Percentiles rank a stretch among this genome's conserved stretches.
These are phyloP conservation scores for Oncorhynchus clarkii DNA, from an alignment of 2,113 vertebrate genomes.

Conservation along the genomic window DNA sequence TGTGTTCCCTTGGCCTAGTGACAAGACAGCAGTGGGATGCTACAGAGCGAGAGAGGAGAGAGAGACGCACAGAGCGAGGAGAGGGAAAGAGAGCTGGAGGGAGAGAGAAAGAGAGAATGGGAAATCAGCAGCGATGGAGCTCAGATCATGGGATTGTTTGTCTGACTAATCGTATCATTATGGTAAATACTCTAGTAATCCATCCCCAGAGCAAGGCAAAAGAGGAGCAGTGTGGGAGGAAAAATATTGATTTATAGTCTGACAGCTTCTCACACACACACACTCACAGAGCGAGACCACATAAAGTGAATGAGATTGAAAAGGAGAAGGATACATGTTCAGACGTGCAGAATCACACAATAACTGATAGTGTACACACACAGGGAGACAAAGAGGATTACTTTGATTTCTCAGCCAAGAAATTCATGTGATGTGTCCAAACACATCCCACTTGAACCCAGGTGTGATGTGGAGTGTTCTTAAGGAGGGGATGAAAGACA, in stretches of 20 bases:
- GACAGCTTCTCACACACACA: too few species aligned
- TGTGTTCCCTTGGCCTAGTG: conserved; percentile 51
- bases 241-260: too few species aligned
- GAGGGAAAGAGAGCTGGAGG: conserved; percentile 20
- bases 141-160: conserved; percentile 5
- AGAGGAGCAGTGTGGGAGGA: conserved; percentile 26
- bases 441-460: not conserved
- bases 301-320: not conserved
- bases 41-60: conserved; percentile 32
- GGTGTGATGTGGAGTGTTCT: not conserved
- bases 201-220: conserved; percentile 56
- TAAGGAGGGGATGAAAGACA: too few species aligned
- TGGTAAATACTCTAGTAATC: conserved; percentile 57
- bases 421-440: conserved; percentile 1
- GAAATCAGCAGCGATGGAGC: conserved; percentile 36
- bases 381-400: not conserved
- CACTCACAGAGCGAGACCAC: too few species aligned
- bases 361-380: conserved; percentile 31
- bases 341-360: not conserved
- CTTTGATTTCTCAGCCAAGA: too few species aligned
- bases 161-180: conserved; percentile 46
- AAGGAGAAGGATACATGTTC: not conserved
- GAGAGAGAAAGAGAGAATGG: conserved; percentile 18
- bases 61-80: not conserved
- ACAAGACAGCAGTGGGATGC: conserved; percentile 27